Conservation (phyloP, 2,797 vertebrate species). For the Liparis tanakae region DNA sequence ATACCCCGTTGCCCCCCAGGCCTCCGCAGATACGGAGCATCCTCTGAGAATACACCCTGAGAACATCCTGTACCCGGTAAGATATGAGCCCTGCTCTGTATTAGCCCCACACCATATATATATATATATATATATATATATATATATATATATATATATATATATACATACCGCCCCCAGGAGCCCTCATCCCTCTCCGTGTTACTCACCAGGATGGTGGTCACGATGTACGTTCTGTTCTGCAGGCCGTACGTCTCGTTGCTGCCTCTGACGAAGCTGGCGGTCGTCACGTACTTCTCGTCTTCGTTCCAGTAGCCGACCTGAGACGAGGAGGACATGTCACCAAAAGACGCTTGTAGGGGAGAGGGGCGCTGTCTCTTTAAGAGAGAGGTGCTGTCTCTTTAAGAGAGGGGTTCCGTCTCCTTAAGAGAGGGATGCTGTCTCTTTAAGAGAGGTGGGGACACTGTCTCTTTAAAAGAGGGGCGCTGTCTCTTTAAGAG, state of each 20-base stretch:
- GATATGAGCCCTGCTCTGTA: constrained; percentile 20
- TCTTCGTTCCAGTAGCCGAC: constrained; percentile 99
- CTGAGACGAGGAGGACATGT: constrained; percentile 69
- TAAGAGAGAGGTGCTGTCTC: too few species aligned
- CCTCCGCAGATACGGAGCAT: constrained; percentile 15
- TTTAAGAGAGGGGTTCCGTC: too few species aligned
- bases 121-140: too few species aligned
- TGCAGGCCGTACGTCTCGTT: constrained; percentile 92
- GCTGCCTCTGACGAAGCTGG: constrained; percentile 86
- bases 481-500: too few species aligned
- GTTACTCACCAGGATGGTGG: constrained; percentile 94
- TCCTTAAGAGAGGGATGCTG: too few species aligned
- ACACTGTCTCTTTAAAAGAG: too few species aligned
- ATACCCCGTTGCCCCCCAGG: constrained; percentile 25
- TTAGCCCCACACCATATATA: constrained; percentile 18
- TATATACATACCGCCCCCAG: too few species aligned
- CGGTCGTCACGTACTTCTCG: constrained; percentile 93
- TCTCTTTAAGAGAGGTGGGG: too few species aligned
- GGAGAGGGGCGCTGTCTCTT: too few species aligned
- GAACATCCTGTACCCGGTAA: constrained; percentile 42
- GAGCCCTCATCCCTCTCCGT: constrained; percentile 16
- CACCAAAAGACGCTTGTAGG: not conserved
- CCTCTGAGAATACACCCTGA: constrained; percentile 39
- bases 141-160: too few species aligned
- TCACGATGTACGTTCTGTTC: constrained; percentile 97